These are phyloP conservation scores for Borostomias antarcticus DNA, from an alignment of 2,797 vertebrate genomes.

Conservation along the genomic window DNA sequence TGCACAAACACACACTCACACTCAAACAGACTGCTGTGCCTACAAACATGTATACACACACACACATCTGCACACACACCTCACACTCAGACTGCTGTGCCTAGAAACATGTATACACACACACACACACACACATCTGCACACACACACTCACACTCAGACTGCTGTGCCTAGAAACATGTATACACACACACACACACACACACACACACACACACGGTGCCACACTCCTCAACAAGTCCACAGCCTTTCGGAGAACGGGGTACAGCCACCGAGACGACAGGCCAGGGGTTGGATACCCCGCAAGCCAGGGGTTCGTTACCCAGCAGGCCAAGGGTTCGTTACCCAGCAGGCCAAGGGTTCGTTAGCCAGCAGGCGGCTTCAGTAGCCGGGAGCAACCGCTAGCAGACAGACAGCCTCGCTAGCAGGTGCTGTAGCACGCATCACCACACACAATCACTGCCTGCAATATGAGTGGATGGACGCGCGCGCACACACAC, in stretches of 20 bases:
- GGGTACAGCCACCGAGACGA: constrained; percentile 29
- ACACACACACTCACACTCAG: constrained; percentile 10
- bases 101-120: constrained; percentile 5
- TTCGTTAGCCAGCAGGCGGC: constrained; percentile 10
- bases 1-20: constrained; percentile 13
- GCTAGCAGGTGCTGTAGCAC: constrained; percentile 55
- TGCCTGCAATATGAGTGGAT: constrained; percentile 47
- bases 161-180: too few species aligned
- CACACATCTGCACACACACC: constrained; percentile 25
- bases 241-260: constrained; percentile 31
- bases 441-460: constrained; percentile 37
- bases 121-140: constrained; percentile 13
- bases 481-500: not conserved
- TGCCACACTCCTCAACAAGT: constrained; percentile 48
- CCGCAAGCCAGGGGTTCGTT: not conserved
- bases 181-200: constrained; percentile 13
- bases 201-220: constrained; percentile 19
- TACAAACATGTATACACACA: not conserved
- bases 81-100: too few species aligned
- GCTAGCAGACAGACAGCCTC: not conserved
- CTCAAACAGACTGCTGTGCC: constrained; percentile 7
- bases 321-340: not conserved
- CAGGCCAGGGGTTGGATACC: constrained; percentile 16
- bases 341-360: not conserved
- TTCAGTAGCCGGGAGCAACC: constrained; percentile 50